Evolutionary conservation across 2,888 invertebrate species (phyloP).

Genomic region (Graphium colonna): DNA sequence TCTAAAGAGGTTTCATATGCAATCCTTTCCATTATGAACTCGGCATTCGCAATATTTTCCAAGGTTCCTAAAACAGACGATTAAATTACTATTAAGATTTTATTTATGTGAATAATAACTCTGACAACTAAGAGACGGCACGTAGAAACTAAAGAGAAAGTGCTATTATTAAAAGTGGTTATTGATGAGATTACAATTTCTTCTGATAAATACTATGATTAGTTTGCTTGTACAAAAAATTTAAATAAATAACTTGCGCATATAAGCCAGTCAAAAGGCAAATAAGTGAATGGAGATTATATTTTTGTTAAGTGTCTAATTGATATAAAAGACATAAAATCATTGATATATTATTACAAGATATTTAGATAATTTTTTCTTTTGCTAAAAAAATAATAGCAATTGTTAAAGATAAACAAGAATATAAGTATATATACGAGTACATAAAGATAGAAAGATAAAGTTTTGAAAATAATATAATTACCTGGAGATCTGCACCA

Average conservation of each 20-base stretch:
- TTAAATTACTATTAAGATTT: neutral
- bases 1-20: constrained; percentile 73
- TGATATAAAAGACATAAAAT: no score
- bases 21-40: constrained; percentile 83
- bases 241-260: neutral
- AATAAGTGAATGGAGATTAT: no score
- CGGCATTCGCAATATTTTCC: constrained; percentile 78
- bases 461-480: no score
- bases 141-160: neutral
- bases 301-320: no score
- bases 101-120: neutral
- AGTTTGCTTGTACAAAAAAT: neutral
- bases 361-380: no score
- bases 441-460: no score
- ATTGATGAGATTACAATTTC: neutral
- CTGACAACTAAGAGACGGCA: neutral
- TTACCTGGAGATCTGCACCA: constrained; percentile 43
- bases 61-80: constrained; percentile 52
- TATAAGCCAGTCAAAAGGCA: no score
- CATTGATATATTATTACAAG: no score
- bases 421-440: no score
- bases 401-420: no score
- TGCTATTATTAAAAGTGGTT: neutral
- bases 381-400: no score
- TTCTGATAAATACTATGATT: neutral